Evolutionary conservation across 2,888 invertebrate genomes (phyloP), one percentile per base, ranked within the genome.

Genomic region (Leptogaster cylindrica): DNA sequence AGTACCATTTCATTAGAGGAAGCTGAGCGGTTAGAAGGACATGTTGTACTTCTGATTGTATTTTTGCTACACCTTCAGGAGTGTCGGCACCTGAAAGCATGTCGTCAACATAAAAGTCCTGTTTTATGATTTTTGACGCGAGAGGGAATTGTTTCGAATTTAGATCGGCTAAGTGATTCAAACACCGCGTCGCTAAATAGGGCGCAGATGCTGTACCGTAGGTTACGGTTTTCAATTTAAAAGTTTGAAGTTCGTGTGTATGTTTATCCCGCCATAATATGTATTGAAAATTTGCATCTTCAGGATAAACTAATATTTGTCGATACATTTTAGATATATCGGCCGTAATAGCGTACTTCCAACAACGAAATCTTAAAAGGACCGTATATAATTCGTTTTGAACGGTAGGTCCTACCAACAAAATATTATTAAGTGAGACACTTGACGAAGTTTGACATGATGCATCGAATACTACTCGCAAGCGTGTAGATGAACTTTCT

Each of bases 261-360:
- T 72, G 69, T 2, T 74, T 70, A 1, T 63, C 71, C 0, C 76
- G 65, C 76, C 77, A 79, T 1, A 77, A 48, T 3, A 77, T 76
- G 28, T 73, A 50, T 66, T 78, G 77, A 3, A 75, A 68, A 12
- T 72, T 50, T 4, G 68, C 25, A 52, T 77, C 72, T 1, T 72
- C 55, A 3, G 70, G n/a, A n/a, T n/a, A n/a, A n/a, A n/a, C n/a
- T n/a, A n/a, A n/a, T n/a, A n/a, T n/a, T n/a, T n/a, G n/a, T 33
- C 2, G 58, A n/a, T 2, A 76, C 71, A 4, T 63, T 66, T 4
- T 66, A 25, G 44, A 27, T 10, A 66, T 18, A 61, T 65, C 58
- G 50, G 61, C 48, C 28, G 50, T 66, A 41, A 66, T 23, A 10
- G 65, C 50, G 27, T 36, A 58, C 2, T 16, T 65, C 7, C 48